Evolutionary conservation across 2,113 vertebrate genomes (phyloP).

Genomic region (Oreocharis arfaki): DNA sequence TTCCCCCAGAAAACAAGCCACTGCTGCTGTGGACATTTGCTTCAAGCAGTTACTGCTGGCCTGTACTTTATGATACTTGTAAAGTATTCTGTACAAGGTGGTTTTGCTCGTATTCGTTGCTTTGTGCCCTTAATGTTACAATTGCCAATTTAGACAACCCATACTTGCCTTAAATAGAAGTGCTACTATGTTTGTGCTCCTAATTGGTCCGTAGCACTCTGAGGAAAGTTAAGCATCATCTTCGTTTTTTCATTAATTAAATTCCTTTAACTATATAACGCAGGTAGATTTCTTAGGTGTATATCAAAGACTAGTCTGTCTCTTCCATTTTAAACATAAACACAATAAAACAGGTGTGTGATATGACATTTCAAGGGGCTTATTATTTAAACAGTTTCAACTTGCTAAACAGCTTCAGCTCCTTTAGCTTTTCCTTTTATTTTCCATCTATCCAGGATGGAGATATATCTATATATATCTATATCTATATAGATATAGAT

Average conservation of each 20-base stretch:
- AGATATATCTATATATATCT: too few species aligned
- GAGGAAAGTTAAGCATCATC: neutral
- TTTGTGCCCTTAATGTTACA: neutral
- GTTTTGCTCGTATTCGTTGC: neutral
- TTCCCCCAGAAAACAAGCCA: neutral
- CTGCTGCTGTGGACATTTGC: too few species aligned
- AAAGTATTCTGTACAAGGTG: neutral
- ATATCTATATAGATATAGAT: neutral
- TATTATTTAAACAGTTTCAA: neutral
- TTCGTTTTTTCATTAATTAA: neutral
- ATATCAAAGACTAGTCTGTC: neutral
- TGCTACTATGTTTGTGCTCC: neutral
- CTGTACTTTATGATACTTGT: neutral
- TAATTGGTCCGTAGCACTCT: rapidly evolving
- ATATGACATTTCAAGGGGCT: neutral
- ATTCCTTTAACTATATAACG: neutral
- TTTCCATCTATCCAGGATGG: neutral
- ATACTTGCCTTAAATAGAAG: neutral
- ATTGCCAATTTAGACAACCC: neutral
- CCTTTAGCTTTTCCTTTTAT: neutral
- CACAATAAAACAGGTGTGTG: neutral
- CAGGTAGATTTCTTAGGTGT: neutral
- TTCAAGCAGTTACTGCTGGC: neutral
- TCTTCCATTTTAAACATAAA: neutral
- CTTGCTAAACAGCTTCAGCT: neutral